These are phyloP conservation scores for Heliocidaris tuberculata DNA, from an alignment of 35 echinoderm and acorn worm genomes.

Conservation along the genomic window DNA sequence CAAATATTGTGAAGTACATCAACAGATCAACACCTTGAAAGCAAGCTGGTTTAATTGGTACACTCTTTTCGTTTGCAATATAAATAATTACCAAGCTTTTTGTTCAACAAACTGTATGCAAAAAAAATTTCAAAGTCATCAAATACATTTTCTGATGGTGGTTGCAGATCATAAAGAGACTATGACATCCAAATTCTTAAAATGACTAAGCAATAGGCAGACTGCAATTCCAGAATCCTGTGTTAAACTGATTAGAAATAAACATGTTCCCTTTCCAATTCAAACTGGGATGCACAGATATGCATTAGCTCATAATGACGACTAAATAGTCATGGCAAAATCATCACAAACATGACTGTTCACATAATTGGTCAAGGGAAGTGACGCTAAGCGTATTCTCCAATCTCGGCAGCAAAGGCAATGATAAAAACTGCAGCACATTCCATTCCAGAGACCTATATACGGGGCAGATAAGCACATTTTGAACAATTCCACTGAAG, in stretches of 20 bases:
- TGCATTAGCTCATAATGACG: too few relatives aligned
- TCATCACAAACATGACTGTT: not conserved
- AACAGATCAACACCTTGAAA: not conserved
- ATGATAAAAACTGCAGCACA: not conserved
- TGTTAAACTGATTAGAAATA: not conserved
- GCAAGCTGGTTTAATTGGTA: too few relatives aligned
- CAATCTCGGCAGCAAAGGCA: not conserved
- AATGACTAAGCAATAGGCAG: not conserved
- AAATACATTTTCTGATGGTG: too few relatives aligned
- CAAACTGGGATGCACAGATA: not conserved
- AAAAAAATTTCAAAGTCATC: too few relatives aligned
- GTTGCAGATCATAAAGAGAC: too few relatives aligned
- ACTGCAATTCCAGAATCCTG: not conserved
- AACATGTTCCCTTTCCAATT: not conserved
- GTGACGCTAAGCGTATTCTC: not conserved
- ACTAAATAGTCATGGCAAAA: not conserved
- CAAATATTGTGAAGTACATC: not conserved
- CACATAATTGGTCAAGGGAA: not conserved
- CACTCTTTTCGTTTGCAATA: too few relatives aligned
- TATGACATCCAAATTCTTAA: not conserved
- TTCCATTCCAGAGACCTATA: not conserved
- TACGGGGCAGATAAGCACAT: not conserved
- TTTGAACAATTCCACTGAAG: not conserved
- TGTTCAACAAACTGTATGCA: too few relatives aligned
- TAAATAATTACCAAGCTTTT: too few relatives aligned